phyloP scores from a whole-genome alignment of 2,797 vertebrate genomes.

The Buceros bicornis region DNA sequence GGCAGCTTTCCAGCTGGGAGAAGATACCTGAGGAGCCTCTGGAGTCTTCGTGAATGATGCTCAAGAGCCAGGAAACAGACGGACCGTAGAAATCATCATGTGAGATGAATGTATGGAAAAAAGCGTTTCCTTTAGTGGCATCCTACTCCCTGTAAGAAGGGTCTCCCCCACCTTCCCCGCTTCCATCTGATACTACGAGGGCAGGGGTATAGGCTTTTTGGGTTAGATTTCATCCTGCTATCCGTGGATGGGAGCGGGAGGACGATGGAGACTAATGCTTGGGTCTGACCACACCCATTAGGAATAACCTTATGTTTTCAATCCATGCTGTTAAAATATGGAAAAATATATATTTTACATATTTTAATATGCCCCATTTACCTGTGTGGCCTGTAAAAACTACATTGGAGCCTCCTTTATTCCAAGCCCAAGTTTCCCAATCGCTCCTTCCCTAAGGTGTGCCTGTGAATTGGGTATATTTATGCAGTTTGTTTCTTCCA shows the following conservation, averaged over 20 bases:
- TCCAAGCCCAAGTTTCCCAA: constrained; percentile 41
- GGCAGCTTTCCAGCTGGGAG: constrained; percentile 41
- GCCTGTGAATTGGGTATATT: constrained; percentile 56
- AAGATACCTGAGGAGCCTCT: constrained; percentile 45
- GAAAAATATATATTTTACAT: constrained; percentile 64
- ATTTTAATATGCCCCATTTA: constrained; percentile 59
- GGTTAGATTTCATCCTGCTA: constrained; percentile 21
- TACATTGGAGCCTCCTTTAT: constrained; percentile 51
- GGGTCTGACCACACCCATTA: constrained; percentile 54
- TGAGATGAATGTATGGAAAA: constrained; percentile 61
- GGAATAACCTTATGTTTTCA: constrained; percentile 56
- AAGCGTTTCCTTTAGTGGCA: constrained; percentile 55
- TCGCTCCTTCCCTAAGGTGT: constrained; percentile 39
- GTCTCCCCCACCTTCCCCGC: neutral
- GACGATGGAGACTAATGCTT: constrained; percentile 46
- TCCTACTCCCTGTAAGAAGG: constrained; percentile 54
- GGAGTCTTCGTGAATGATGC: constrained; percentile 25
- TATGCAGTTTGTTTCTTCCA: constrained; percentile 70
- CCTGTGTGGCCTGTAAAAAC: constrained; percentile 64
- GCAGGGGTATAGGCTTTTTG: neutral
- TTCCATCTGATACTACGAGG: neutral
- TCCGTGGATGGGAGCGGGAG: neutral
- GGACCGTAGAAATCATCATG: constrained; percentile 58
- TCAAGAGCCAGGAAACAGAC: constrained; percentile 22
- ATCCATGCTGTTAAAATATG: constrained; percentile 60